Percentiles rank a stretch among this genome's conserved stretches.
These are phyloP conservation scores for Callyntrura sp. DNA, from an alignment of 2,888 invertebrate genomes.

Conservation along the genomic window DNA sequence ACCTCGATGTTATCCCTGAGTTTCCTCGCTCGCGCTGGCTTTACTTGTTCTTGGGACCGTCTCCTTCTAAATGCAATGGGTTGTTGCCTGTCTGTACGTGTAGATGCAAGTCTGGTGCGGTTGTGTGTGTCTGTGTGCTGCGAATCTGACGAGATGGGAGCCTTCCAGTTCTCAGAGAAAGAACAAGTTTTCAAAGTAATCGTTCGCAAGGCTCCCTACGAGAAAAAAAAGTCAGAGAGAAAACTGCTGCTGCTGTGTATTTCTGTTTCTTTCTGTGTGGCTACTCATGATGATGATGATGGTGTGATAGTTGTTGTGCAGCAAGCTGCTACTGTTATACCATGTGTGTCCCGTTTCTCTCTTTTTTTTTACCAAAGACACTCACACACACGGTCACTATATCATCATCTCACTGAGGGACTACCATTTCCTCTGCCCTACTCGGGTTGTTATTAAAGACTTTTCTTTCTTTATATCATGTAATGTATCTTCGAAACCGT, in stretches of 20 bases:
- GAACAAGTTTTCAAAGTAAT: slow-evolving; percentile 52
- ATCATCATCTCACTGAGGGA: background rate
- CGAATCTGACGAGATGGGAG: background rate
- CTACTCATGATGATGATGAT: background rate
- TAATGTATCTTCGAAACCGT: background rate
- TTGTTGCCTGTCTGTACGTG: background rate
- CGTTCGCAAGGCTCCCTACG: slow-evolving; percentile 17
- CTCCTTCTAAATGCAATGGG: slow-evolving; percentile 22
- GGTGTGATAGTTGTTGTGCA: slow-evolving; percentile 27
- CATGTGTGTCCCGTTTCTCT: slow-evolving; percentile 56
- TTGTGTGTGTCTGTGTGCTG: background rate
- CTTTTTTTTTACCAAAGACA: background rate
- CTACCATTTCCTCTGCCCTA: background rate
- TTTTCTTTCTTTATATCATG: slow-evolving; percentile 23
- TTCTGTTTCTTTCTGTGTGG: background rate
- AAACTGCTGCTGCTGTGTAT: background rate
- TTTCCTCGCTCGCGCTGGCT: background rate
- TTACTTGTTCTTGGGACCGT: slow-evolving; percentile 44
- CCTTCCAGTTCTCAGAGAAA: slow-evolving; percentile 19
- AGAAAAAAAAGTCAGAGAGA: slow-evolving; percentile 12
- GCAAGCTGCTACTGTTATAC: slow-evolving; percentile 47
- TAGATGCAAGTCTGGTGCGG: background rate
- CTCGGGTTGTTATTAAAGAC: background rate
- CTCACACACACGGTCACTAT: slow-evolving; percentile 13
- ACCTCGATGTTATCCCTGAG: background rate